Conservation (phyloP, 2,113 vertebrate species). For the Gorsachius goisagi region DNA sequence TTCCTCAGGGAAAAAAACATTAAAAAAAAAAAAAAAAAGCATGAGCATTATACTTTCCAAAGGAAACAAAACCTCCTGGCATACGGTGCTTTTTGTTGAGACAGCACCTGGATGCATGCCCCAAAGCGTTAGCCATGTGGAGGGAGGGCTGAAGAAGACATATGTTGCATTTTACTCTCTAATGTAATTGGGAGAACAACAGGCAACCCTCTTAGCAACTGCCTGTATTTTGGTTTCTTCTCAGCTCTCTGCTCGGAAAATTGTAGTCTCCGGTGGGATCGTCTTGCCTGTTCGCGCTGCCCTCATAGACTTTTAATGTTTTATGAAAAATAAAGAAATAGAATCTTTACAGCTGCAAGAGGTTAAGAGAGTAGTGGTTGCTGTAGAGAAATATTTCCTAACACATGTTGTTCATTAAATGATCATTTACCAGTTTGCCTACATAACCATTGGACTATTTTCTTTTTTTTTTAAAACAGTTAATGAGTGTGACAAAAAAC, state of each 20-base stretch:
- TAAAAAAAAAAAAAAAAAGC: background rate
- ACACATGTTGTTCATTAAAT: conserved; percentile 45
- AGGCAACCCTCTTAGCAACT: conserved; percentile 42
- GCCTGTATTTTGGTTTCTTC: conserved; percentile 23
- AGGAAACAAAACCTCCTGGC: conserved; percentile 58
- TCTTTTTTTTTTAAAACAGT: background rate
- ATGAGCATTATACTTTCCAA: conserved; percentile 17
- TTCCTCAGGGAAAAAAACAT: background rate
- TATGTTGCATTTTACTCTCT: conserved; percentile 43
- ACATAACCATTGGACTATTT: conserved; percentile 4
- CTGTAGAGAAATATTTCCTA: conserved; percentile 40
- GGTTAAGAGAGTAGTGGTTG: conserved; percentile 12
- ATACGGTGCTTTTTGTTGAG: conserved; percentile 47
- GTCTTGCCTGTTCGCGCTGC: background rate
- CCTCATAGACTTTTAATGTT: conserved; percentile 1
- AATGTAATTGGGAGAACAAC: conserved; percentile 45
- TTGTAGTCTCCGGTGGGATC: conserved; percentile 1
- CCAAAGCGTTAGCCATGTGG: conserved; percentile 17
- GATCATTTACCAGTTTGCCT: conserved; percentile 45
- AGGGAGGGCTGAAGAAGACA: conserved; percentile 29
- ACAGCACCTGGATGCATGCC: conserved; percentile 54
- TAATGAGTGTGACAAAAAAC: background rate
- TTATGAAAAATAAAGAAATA: conserved; percentile 52
- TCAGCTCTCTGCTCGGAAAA: conserved; percentile 31
- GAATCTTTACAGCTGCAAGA: conserved; percentile 54